A percentile compares a stretch with the other conserved stretches of the same genome.
These are phyloP conservation scores for Alosa sapidissima DNA, from an alignment of 2,797 vertebrate genomes.

Conservation along the genomic window DNA sequence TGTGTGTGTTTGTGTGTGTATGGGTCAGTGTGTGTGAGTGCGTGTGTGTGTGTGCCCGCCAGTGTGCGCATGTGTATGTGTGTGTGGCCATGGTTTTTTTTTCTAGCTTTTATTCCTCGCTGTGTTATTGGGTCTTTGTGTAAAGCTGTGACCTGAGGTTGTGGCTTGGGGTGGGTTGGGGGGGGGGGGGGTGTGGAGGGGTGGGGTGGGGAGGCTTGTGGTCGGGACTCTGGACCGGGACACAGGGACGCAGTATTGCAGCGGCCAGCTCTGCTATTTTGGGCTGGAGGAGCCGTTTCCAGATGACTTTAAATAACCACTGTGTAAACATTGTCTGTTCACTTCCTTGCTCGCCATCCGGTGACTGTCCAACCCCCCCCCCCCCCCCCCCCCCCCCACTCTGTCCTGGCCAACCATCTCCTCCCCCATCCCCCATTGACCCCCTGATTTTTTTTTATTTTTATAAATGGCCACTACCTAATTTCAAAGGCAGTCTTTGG, in stretches of 20 bases:
- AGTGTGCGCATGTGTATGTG: slow-evolving; percentile 2
- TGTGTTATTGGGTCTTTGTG: slow-evolving; percentile 13
- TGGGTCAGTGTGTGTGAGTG: not conserved
- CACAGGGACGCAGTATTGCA: slow-evolving; percentile 3
- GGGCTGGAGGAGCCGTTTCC: slow-evolving; percentile 43
- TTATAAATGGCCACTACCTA: not conserved
- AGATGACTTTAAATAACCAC: slow-evolving; percentile 66
- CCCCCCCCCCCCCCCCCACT: not conserved
- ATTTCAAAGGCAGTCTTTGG: slow-evolving; percentile 31
- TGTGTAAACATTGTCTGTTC: slow-evolving; percentile 68
- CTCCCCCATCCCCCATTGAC: not conserved
- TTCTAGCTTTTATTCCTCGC: not conserved
- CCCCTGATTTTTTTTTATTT: not conserved
- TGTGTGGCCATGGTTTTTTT: not conserved
- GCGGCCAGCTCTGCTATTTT: slow-evolving; percentile 12
- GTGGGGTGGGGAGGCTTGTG: not conserved
- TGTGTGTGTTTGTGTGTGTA: slow-evolving; percentile 1
- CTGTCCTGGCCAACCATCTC: not conserved
- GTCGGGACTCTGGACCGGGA: too few species aligned
- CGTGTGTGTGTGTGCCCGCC: not conserved
- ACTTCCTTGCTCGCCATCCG: slow-evolving; percentile 52
- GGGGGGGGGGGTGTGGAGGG: not conserved
- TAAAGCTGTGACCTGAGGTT: not conserved
- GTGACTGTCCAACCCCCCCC: slow-evolving; percentile 3
- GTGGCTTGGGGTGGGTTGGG: not conserved